Base-by-base conservation (phyloP, 2,797 vertebrate species). In the Toxotes lorentzi region DNA sequence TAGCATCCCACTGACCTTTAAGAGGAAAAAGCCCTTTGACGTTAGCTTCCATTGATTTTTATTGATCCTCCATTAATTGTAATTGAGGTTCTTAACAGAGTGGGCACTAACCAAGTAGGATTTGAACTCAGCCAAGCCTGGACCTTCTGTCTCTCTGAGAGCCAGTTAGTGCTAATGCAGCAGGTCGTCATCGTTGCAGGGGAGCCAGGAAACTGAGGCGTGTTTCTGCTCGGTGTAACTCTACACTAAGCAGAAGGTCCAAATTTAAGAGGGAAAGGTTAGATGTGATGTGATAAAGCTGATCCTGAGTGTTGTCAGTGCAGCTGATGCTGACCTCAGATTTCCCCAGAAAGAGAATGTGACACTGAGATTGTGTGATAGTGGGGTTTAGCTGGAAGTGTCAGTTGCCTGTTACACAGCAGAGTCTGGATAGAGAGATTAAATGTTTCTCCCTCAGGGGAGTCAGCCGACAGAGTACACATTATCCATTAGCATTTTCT, bases 31-130 rank as follows among this genome's bases (percentile, higher is more conserved):
- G 23, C 76, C 40, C 54, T 14, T 38, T 0, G 2, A 83, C 78
- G 81, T 88, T 84, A 84, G 84, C 70, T 30, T 21, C 58, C 70
- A 88, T 85, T 68, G 83, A 87, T 82, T 85, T 77, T 61, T 84
- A 90, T 87, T 91, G 85, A 91, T 91, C 85, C 73, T 48, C 35
- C 67, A 84, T 80, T 77, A 86, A 87, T 86, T 68, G 57, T 77
- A 86, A 85, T 86, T 81, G 80, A 73, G 62, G 75, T 32, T 67
- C 32, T 61, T 79, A 83, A 60, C 62, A 62, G 72, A 34, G 60
- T 38, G 66, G 73, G 50, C 73, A 61, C 66, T 85, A 81, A 86
- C 58, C 64, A 48, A 50, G 23, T 56, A 7, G 64, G 51, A 79
- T 86, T 85, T 84, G 43, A 82, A 63, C 64, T 81, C 81, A 77